A percentile compares a stretch with the other conserved stretches of the same genome.
These are phyloP conservation scores for Callithrix jacchus DNA, from an alignment of 2,113 vertebrate genomes.

Conservation along the genomic window DNA sequence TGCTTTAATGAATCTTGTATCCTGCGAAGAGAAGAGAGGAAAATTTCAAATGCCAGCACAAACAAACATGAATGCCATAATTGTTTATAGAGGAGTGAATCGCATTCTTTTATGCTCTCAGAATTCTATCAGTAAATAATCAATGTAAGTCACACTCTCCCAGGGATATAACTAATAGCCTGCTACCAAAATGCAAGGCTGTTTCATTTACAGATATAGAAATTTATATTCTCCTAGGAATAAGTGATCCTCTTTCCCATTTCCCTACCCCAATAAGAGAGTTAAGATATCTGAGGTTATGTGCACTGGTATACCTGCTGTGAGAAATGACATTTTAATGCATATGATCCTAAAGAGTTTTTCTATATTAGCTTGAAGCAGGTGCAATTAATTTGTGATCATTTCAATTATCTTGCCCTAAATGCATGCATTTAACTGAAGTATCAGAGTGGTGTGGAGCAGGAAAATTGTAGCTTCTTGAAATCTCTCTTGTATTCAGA, in stretches of 20 bases:
- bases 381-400: constrained; percentile 65
- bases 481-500: constrained; percentile 58
- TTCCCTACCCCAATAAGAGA: background rate
- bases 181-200: constrained; percentile 24
- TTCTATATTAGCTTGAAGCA: constrained; percentile 50
- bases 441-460: background rate
- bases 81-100: constrained; percentile 68
- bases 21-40: constrained; percentile 65
- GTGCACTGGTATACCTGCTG: background rate
- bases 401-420: constrained; percentile 65
- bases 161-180: constrained; percentile 15
- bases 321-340: constrained; percentile 40
- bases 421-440: constrained; percentile 66
- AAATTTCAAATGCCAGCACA: constrained; percentile 71
- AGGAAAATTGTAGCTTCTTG: constrained; percentile 63
- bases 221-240: constrained; percentile 57
- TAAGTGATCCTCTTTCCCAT: background rate
- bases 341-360: constrained; percentile 7
- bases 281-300: background rate
- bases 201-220: background rate
- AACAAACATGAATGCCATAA: constrained; percentile 21
- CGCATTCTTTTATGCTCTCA: constrained; percentile 52
- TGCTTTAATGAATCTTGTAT: constrained; percentile 71
- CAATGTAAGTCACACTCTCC: constrained; percentile 19
- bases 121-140: constrained; percentile 58